Base-by-base conservation (phyloP, 2,113 vertebrate genomes). In the Epinephelus moara region DNA sequence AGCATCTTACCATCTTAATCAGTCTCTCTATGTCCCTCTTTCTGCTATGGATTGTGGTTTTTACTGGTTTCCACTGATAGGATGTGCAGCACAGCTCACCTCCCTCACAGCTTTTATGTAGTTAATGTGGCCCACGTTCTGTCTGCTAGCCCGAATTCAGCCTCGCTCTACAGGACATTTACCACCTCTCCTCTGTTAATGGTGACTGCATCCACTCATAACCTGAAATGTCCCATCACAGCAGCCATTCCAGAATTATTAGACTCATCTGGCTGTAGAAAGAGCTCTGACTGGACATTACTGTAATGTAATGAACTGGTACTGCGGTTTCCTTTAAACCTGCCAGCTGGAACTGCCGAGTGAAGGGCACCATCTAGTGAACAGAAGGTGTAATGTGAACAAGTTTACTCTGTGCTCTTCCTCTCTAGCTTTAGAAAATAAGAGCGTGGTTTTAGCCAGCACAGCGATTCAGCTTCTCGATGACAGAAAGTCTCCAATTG, bases 361-460 rank as follows among this genome's bases (percentile, higher is more conserved):
- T 78, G 47, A 61, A 87, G 47, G 60, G 57, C 72, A 67, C 91
- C 93, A 92, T 85, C 92, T 92, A 90, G 81, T 89, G 93, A 67
- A 19, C 42, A 74, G 15, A 77, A 66, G 8, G 57, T 30, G 60
- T 40, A 70, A 70, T 14, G 14, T 57, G 19, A 78, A 70, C 14
- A 30, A 61, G 11, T 72, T 49, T 12, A 57, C 62, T 71, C 6
- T 78, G 30, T 84, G 3, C 50, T 85, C 27, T 81, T 37, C 6
- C 18, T 45, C 59, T 81, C n/a, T 18, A 91, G 68, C 85, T 96
- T 96, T 94, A 12, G 94, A 96, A 86, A 99, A 99, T 92, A 99
- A 96, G 94, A 99, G 97, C 86, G 97, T 99, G 84, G 98, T 99
- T 84, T 97, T 98, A 89, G 98, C 98, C 17, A 99, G 98, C 82